Conservation (phyloP, 2,113 vertebrate genomes). For the Podarcis cretensis region DNA sequence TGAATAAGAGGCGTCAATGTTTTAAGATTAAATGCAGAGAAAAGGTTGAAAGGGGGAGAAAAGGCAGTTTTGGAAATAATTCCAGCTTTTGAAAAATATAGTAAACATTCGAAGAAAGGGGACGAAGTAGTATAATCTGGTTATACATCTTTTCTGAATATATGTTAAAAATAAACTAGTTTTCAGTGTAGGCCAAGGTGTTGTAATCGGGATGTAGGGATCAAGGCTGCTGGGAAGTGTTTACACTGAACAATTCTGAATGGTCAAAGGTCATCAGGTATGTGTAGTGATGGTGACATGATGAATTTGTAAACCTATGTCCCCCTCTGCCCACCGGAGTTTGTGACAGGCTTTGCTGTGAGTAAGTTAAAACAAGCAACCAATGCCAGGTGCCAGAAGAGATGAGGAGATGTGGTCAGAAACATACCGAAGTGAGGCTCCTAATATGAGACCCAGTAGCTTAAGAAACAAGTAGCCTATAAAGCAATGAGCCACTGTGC, state of each 20-base stretch:
- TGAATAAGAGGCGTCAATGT: not conserved
- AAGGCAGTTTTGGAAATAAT: not conserved
- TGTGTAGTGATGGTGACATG: not conserved
- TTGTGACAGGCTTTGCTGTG: not conserved
- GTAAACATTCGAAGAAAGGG: not conserved
- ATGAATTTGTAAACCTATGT: not conserved
- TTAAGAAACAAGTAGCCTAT: not conserved
- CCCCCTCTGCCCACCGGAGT: not conserved
- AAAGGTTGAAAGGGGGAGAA: not conserved
- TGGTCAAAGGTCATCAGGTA: not conserved
- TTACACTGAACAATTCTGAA: not conserved
- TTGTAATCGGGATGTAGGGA: too few species aligned
- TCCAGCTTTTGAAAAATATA: not conserved
- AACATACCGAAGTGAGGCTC: not conserved
- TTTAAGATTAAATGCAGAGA: not conserved
- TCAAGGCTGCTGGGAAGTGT: not conserved
- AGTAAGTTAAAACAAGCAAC: not conserved
- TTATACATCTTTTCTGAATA: not conserved
- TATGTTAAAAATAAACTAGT: not conserved
- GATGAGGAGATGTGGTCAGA: not conserved
- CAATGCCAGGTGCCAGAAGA: not conserved
- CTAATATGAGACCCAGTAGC: not conserved
- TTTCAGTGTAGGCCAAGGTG: not conserved
- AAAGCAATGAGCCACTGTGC: not conserved
- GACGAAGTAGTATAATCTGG: not conserved